Percentiles rank a stretch among this genome's conserved stretches.
These are phyloP conservation scores for Phyllotreta striolata DNA, from an alignment of 2,888 invertebrate species.

Conservation along the genomic window DNA sequence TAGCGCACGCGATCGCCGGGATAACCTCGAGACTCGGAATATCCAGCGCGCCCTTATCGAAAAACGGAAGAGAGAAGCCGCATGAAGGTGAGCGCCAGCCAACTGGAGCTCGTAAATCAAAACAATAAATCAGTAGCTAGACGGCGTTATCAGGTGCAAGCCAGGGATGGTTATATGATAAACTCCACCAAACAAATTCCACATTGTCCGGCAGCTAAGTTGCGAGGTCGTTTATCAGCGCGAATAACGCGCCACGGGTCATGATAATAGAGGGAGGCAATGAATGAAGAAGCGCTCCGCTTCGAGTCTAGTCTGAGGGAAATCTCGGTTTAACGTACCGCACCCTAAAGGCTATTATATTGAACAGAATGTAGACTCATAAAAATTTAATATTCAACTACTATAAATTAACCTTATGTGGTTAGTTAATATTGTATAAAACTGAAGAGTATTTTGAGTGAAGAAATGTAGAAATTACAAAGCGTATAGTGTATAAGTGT, in stretches of 20 bases:
- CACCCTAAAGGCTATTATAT: too few species aligned
- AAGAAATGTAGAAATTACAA: too few species aligned
- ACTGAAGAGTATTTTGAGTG: too few species aligned
- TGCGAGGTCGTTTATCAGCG: conserved; percentile 54
- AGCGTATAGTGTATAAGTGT: too few species aligned
- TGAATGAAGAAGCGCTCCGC: conserved; percentile 54
- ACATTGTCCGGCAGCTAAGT: conserved; percentile 56
- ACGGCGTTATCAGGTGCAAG: conserved; percentile 51
- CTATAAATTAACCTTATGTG: too few species aligned
- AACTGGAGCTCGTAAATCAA: conserved; percentile 29
- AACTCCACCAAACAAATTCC: conserved; percentile 58
- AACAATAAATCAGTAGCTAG: conserved; percentile 37
- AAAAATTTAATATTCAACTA: too few species aligned
- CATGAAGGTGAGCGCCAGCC: conserved; percentile 22
- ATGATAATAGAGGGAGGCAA: conserved; percentile 55
- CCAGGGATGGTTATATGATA: conserved; percentile 55
- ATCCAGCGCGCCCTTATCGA: conserved; percentile 18
- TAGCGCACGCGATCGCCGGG: too few species aligned
- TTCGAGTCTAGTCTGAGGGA: too few species aligned
- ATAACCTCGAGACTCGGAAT: too few species aligned
- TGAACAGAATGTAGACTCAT: too few species aligned
- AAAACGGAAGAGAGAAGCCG: conserved; percentile 31
- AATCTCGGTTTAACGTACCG: conserved; percentile 49
- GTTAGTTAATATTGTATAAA: too few species aligned
- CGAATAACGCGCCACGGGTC: conserved; percentile 41